Evolutionary conservation across 2,888 invertebrate species (phyloP), one percentile per base, ranked within the genome.

Genomic region (Acheta domesticus): DNA sequence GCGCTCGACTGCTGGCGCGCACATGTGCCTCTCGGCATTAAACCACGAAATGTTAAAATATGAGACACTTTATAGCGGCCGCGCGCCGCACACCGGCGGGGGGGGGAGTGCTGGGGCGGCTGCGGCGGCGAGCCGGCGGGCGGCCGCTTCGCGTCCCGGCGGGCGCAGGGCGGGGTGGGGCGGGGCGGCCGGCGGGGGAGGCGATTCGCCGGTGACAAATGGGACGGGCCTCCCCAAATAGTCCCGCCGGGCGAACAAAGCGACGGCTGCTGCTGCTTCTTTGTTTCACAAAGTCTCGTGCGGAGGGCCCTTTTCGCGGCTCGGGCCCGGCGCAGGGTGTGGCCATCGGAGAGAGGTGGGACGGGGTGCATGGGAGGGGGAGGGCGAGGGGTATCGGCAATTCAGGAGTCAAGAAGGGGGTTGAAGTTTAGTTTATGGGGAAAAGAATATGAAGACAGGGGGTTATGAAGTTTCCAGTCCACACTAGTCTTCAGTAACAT

Each of bases 31-130:
- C 76, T 75, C 76, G 81, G 49, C 74, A 81, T 81, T 81, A 81
- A 81, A 81, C 81, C 77, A 81, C 79, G 79, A 79, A 81, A 81
- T 74, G 49, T 77, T 81, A 76, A 81, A 79, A 81, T 81, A 81
- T 79, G 81, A 49, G 81, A 79, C 81, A 74, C 77, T 81, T 81
- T 81, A 81, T 77, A 74, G 77, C 76, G 8, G 50, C 78, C 77
- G 75, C 78, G 48, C 75, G 20, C 50, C 75, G n/a, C 80, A 8
- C 16, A 36, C 36, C 36, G 36, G 36, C 8, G 36, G 5, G 36
- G 8, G 8, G 36, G 36, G 8, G 36, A 0, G 36, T 0, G 62
- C 16, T 1, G 16, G 16, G 62, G 16, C 1, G 62, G 62, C 11
- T 11, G 62, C 5, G 62, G 62, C 14, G 62, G 62, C 62, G 62